Evolutionary conservation across 2,113 vertebrate genomes (phyloP).

Genomic region (Oreochromis aureus): DNA sequence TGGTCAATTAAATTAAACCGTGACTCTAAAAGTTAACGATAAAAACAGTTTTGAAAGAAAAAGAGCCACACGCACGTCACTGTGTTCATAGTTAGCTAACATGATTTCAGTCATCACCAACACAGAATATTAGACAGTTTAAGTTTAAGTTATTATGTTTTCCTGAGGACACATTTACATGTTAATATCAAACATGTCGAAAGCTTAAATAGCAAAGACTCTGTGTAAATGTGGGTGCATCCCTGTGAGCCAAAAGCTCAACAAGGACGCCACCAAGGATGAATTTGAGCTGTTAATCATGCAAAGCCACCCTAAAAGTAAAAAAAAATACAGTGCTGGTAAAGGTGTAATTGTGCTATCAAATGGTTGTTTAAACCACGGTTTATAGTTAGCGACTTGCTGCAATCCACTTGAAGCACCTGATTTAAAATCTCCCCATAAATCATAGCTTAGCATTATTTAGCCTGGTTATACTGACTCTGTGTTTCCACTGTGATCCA

Average conservation of each 20-base stretch:
- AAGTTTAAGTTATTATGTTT: background rate
- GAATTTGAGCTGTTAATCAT: background rate
- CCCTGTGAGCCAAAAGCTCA: fast-evolving
- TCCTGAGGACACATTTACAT: background rate
- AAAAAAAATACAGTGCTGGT: background rate
- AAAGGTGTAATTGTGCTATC: background rate
- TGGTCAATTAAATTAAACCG: fast-evolving
- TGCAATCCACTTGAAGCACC: background rate
- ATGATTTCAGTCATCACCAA: background rate
- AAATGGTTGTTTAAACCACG: background rate
- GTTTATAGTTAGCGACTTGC: fast-evolving
- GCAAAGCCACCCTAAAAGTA: background rate
- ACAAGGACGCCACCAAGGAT: background rate
- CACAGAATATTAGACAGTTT: background rate
- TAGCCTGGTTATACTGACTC: background rate
- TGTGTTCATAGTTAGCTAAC: background rate
- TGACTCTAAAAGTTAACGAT: background rate
- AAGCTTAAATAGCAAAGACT: background rate
- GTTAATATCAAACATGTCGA: background rate
- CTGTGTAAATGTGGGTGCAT: background rate
- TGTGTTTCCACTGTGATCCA: background rate
- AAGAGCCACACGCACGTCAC: fast-evolving
- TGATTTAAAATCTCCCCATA: background rate
- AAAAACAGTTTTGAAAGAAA: background rate
- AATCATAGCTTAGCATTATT: background rate